A percentile compares a stretch with the other conserved stretches of the same genome.
These are phyloP conservation scores for Zaprionus ghesquierei DNA, from an alignment of 1,140 invertebrate species.

Conservation along the genomic window DNA sequence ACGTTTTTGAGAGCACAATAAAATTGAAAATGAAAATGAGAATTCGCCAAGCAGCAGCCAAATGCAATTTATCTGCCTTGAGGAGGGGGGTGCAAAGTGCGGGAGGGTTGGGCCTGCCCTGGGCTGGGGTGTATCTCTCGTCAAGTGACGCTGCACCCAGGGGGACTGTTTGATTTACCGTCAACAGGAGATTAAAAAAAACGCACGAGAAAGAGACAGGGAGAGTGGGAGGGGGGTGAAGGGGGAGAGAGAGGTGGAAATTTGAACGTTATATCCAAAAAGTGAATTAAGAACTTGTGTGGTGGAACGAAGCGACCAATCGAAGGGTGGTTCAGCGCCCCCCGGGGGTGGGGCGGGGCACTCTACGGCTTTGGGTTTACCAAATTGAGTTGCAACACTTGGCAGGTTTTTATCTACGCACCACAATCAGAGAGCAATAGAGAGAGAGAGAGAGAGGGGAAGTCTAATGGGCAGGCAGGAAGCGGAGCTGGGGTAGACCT, in stretches of 20 bases:
- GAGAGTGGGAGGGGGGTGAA: constrained; percentile 3
- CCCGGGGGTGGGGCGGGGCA: constrained; percentile 1
- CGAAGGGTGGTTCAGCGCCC: constrained; percentile 41
- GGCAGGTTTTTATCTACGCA: constrained; percentile 80
- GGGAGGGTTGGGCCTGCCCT: neutral
- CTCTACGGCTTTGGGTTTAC: constrained; percentile 7
- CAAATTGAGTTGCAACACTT: constrained; percentile 80
- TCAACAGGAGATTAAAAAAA: constrained; percentile 80
- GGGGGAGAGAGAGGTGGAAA: constrained; percentile 24
- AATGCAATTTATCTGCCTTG: constrained; percentile 68
- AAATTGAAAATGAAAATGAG: constrained; percentile 50
- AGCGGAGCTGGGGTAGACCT: constrained; percentile 16
- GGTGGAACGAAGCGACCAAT: constrained; percentile 62
- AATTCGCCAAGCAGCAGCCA: constrained; percentile 55
- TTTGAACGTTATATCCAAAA: constrained; percentile 53
- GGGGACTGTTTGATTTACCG: constrained; percentile 80
- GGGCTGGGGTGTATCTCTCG: constrained; percentile 16
- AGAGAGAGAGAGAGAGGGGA: neutral
- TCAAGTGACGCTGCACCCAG: constrained; percentile 73
- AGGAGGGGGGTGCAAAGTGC: neutral
- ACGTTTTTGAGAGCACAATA: constrained; percentile 67
- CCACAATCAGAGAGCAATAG: constrained; percentile 55
- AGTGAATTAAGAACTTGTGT: constrained; percentile 80
- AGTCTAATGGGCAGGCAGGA: neutral
- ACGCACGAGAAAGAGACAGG: constrained; percentile 22